Conservation (phyloP, 2,888 invertebrate genomes). For the Timandra comae region DNA sequence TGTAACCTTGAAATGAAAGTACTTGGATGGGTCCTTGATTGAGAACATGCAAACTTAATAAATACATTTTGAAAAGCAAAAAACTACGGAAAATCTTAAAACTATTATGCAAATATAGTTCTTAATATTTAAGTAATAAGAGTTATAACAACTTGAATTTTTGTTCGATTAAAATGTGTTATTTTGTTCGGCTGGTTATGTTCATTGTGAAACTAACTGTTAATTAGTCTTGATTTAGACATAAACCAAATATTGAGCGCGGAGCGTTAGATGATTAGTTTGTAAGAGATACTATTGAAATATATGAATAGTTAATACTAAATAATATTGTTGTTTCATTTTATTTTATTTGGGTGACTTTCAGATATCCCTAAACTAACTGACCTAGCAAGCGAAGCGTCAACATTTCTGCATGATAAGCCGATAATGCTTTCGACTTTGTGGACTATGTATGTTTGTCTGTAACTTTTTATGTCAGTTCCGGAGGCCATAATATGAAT, state of each 20-base stretch:
- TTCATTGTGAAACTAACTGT: constrained; percentile 55
- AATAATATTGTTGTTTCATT: constrained; percentile 49
- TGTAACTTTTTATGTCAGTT: too few species aligned
- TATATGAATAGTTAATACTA: constrained; percentile 73
- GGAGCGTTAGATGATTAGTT: constrained; percentile 71
- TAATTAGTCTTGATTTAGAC: constrained; percentile 70
- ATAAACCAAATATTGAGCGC: constrained; percentile 75
- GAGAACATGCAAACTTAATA: not conserved
- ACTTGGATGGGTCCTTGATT: constrained; percentile 34
- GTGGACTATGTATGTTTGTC: too few species aligned
- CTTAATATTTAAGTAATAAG: too few species aligned
- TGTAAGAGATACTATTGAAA: constrained; percentile 75
- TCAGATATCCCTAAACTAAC: too few species aligned
- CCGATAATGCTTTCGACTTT: too few species aligned
- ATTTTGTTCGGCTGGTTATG: constrained; percentile 64
- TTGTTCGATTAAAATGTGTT: constrained; percentile 44
- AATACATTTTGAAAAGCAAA: not conserved
- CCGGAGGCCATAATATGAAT: too few species aligned
- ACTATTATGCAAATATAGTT: constrained; percentile 3
- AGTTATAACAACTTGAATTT: constrained; percentile 1
- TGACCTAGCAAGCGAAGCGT: too few species aligned
- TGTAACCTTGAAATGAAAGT: constrained; percentile 34
- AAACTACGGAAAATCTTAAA: not conserved
- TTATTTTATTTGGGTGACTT: too few species aligned
- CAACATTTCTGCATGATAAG: too few species aligned